Percentiles rank a stretch among this genome's conserved stretches.
Evolutionary conservation across 2,888 invertebrate species (phyloP).

Genomic region (Rhopalosiphum nymphaeae): DNA sequence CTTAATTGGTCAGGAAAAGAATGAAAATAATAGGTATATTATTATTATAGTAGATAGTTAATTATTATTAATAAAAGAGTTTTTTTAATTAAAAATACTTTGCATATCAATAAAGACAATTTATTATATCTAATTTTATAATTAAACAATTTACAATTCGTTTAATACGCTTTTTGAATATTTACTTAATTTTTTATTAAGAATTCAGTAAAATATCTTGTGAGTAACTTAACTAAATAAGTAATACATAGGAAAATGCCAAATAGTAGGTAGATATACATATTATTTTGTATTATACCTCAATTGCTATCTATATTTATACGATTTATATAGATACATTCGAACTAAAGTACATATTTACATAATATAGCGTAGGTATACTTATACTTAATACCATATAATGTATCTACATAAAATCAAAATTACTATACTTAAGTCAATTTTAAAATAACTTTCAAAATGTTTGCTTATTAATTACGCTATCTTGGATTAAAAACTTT

Average conservation of each 20-base stretch:
- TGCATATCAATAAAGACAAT: too few species aligned
- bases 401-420: neutral
- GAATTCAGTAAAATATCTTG: neutral
- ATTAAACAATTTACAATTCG: too few species aligned
- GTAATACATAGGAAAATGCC: neutral
- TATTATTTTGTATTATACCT: neutral
- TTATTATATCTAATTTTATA: too few species aligned
- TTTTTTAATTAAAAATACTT: too few species aligned
- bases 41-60: too few species aligned
- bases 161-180: too few species aligned
- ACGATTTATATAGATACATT: neutral
- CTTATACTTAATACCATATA: neutral
- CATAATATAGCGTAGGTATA: neutral
- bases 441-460: neutral
- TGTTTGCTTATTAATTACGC: neutral
- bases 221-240: neutral
- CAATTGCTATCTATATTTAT: neutral
- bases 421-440: neutral
- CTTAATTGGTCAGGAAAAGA: too few species aligned
- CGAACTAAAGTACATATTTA: neutral
- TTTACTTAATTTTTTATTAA: neutral
- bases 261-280: neutral
- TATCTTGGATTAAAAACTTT: neutral
- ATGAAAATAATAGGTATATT: too few species aligned
- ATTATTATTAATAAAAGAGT: too few species aligned